phyloP scores from a whole-genome alignment of 2,888 invertebrate genomes.

The Epiblema foenella region DNA sequence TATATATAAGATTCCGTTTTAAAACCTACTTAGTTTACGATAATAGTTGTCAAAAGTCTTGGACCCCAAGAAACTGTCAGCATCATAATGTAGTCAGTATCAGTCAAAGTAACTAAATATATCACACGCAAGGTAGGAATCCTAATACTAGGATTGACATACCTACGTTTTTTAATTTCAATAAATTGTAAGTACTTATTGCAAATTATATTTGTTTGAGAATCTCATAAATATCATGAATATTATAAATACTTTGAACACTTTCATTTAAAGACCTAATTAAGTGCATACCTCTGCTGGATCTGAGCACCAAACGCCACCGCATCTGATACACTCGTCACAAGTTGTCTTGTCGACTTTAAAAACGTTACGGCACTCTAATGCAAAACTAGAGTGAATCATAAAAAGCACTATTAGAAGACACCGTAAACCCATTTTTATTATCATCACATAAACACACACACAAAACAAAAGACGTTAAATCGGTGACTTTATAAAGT shows the following conservation, averaged over 20 bases:
- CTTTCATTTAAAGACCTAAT: background rate
- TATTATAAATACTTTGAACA: background rate
- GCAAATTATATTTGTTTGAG: background rate
- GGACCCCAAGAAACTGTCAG: too few relatives aligned
- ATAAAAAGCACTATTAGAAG: slow-evolving; percentile 62
- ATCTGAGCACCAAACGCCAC: slow-evolving; percentile 68
- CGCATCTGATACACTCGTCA: slow-evolving; percentile 72
- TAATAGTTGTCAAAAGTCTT: too few relatives aligned
- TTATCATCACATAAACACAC: slow-evolving; percentile 11
- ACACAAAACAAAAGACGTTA: background rate
- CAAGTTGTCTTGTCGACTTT: slow-evolving; percentile 57
- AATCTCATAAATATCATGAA: background rate
- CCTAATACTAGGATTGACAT: too few relatives aligned
- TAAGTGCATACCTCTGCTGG: slow-evolving; percentile 51
- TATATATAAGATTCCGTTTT: too few relatives aligned
- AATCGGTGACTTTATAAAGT: background rate
- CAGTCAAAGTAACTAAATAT: too few relatives aligned
- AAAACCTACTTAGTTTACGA: too few relatives aligned
- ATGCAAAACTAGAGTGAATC: slow-evolving; percentile 62
- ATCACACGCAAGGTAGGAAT: too few relatives aligned
- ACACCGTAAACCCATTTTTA: slow-evolving; percentile 66
- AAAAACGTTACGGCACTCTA: slow-evolving; percentile 53
- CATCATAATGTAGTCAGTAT: too few relatives aligned
- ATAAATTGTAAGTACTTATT: background rate
- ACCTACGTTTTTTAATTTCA: too few relatives aligned